Percentiles rank a stretch among this genome's conserved stretches.
These are phyloP conservation scores for Andrena cerasifolii DNA, from an alignment of 1,140 invertebrate genomes.

Conservation along the genomic window DNA sequence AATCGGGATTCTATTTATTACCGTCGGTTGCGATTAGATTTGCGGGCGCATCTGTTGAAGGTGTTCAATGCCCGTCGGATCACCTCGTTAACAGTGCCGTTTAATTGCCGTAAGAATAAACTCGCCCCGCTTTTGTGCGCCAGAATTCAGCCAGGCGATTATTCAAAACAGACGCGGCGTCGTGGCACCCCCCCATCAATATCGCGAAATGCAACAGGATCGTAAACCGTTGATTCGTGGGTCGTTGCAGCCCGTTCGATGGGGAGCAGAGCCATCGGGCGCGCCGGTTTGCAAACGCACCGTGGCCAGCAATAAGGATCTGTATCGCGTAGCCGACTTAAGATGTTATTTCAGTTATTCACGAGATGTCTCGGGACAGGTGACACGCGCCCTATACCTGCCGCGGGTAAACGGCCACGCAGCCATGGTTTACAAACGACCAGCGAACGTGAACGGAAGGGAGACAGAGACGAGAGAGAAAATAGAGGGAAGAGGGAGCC, in stretches of 20 bases:
- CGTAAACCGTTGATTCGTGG: constrained; percentile 11
- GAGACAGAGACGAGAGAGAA: not conserved
- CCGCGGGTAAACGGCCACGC: constrained; percentile 60
- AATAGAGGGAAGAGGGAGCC: constrained; percentile 19
- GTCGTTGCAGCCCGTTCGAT: not conserved
- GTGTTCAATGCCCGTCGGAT: too few relatives aligned
- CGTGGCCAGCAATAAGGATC: constrained; percentile 16
- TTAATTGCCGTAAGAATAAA: too few relatives aligned
- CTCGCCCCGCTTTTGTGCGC: too few relatives aligned
- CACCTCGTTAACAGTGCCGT: too few relatives aligned
- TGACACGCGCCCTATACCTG: constrained; percentile 70
- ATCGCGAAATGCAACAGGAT: not conserved
- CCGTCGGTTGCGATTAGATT: too few relatives aligned
- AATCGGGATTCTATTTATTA: constrained; percentile 4
- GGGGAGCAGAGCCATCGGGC: constrained; percentile 11
- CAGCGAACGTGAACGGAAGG: constrained; percentile 5
- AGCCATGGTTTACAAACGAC: constrained; percentile 57
- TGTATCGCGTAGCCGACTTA: constrained; percentile 54
- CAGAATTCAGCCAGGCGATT: too few relatives aligned
- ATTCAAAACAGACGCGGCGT: too few relatives aligned
- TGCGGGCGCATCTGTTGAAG: too few relatives aligned
- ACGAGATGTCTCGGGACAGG: constrained; percentile 71
- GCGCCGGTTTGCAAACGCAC: constrained; percentile 12
- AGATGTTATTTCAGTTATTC: constrained; percentile 75
- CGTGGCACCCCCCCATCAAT: not conserved